Conservation (phyloP, 2,113 vertebrate species). For the Seriola rivoliana region DNA sequence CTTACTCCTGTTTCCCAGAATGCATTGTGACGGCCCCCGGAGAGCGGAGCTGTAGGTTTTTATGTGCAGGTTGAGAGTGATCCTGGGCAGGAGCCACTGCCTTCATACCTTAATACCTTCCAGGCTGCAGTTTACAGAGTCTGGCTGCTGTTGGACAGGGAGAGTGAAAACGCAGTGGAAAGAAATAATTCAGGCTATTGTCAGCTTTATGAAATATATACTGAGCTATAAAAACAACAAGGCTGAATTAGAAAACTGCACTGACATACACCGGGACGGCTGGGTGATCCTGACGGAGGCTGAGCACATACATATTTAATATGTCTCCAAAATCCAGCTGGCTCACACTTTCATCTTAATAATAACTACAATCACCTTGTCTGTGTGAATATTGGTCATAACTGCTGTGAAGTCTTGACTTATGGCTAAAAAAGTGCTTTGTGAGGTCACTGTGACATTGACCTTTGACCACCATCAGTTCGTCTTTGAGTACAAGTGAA, state of each 20-base stretch:
- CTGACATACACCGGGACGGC: background rate
- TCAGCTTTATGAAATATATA: background rate
- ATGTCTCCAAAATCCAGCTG: no score
- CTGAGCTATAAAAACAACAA: background rate
- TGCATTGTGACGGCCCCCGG: background rate
- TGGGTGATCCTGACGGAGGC: no score
- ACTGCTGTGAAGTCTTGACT: no score
- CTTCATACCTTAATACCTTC: conserved; percentile 19
- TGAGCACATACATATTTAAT: no score
- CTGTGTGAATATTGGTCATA: no score
- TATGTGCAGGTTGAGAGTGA: background rate
- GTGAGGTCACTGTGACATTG: no score
- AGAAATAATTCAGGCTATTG: background rate
- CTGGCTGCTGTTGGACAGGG: background rate
- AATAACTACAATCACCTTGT: no score
- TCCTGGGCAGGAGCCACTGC: background rate
- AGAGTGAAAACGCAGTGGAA: conserved; percentile 16
- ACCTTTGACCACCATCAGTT: no score
- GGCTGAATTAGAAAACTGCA: background rate
- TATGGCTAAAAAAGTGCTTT: no score
- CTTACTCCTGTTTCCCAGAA: background rate
- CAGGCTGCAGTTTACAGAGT: conserved; percentile 2
- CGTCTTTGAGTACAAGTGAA: no score
- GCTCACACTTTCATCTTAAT: no score
- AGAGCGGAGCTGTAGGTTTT: background rate